phyloP scores from a whole-genome alignment of 2,888 invertebrate species.

The Ryuthela nishihirai region DNA sequence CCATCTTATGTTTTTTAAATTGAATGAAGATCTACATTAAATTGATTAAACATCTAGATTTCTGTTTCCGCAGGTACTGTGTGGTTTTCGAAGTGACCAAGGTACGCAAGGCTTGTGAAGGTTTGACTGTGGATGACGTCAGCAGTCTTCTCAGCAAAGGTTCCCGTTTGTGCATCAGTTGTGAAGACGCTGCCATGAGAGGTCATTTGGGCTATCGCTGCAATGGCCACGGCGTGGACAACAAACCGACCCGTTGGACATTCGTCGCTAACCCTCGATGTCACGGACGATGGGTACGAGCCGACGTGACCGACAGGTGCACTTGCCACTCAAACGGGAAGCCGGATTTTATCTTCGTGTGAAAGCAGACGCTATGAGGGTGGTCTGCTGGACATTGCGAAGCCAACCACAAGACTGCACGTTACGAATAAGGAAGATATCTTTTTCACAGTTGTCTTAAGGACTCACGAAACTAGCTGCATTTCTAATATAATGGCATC shows the following conservation, averaged over 20 bases:
- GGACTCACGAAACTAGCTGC: too few relatives aligned
- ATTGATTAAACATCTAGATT: too few relatives aligned
- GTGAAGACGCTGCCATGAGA: slow-evolving; percentile 76
- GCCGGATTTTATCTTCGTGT: slow-evolving; percentile 51
- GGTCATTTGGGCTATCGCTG: slow-evolving; percentile 72
- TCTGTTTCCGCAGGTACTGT: slow-evolving; percentile 68
- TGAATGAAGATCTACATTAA: too few relatives aligned
- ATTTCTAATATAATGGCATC: too few relatives aligned
- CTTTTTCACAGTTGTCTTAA: too few relatives aligned
- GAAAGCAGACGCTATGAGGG: slow-evolving; percentile 32
- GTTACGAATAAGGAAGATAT: too few relatives aligned
- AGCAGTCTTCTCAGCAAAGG: slow-evolving; percentile 72
- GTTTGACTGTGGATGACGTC: slow-evolving; percentile 58
- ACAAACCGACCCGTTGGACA: slow-evolving; percentile 73
- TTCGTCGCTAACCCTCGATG: slow-evolving; percentile 81
- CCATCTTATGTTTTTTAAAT: too few relatives aligned
- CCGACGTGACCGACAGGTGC: slow-evolving; percentile 47
- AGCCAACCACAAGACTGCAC: too few relatives aligned
- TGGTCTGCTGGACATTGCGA: too few relatives aligned
- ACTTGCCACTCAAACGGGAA: slow-evolving; percentile 47
- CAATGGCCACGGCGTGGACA: slow-evolving; percentile 76
- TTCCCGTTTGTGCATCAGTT: slow-evolving; percentile 73
- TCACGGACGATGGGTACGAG: slow-evolving; percentile 79
- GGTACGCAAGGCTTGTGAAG: slow-evolving; percentile 74
- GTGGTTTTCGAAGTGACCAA: slow-evolving; percentile 78